Conservation (phyloP, 2,888 invertebrate species). For the Drosophila rubida region DNA sequence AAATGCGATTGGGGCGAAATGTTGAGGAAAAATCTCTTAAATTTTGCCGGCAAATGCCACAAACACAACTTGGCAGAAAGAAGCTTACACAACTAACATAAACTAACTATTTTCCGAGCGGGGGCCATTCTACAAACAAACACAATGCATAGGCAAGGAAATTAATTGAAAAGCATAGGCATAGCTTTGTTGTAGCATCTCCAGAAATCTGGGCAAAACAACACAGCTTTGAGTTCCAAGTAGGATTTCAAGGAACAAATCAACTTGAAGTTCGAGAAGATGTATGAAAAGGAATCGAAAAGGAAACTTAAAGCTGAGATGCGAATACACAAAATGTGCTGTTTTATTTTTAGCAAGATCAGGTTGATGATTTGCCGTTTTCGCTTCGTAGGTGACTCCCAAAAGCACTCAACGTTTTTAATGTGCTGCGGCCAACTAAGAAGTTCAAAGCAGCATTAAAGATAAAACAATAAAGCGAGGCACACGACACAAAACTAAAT, state of each 20-base stretch:
- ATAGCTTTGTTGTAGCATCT: no score
- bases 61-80: conserved; percentile 9
- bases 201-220: no score
- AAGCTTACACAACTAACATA: conserved; percentile 9
- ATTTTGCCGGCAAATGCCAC: conserved; percentile 3
- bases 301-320: background rate
- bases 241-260: background rate
- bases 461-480: background rate
- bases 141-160: background rate
- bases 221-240: background rate
- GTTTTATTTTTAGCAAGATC: no score
- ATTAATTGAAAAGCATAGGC: no score
- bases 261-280: background rate
- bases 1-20: conserved; percentile 13
- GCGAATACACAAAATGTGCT: no score
- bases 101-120: background rate
- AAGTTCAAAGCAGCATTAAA: conserved; percentile 4
- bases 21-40: conserved; percentile 3
- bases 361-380: no score
- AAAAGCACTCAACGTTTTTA: conserved; percentile 4
- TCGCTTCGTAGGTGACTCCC: no score
- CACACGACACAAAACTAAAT: background rate
- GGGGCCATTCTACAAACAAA: background rate
- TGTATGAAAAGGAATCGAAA: background rate
- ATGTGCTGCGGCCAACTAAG: conserved; percentile 5